phyloP scores from a whole-genome alignment of 2,888 invertebrate genomes.

The Allophyes oxyacanthae region DNA sequence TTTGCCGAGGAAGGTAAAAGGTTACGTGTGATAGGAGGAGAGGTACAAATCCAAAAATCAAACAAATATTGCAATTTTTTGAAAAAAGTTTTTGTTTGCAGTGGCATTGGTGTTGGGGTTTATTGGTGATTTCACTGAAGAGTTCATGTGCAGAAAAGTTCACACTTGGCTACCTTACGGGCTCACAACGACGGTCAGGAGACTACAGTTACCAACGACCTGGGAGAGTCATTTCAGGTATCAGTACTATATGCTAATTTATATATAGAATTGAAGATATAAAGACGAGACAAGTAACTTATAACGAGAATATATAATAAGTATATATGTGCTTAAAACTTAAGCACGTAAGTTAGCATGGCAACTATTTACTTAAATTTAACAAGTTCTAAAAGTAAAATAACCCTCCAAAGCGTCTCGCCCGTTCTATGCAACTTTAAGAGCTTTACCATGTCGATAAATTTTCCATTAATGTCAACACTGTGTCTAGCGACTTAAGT shows the following conservation, averaged over 20 bases:
- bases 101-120: conserved; percentile 77
- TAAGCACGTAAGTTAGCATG: conserved; percentile 40
- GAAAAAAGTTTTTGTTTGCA: conserved; percentile 63
- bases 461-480: conserved; percentile 62
- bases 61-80: too few species aligned
- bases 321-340: conserved; percentile 23
- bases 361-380: conserved; percentile 37
- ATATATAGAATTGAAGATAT: conserved; percentile 8
- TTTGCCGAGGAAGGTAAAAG: too few species aligned
- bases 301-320: conserved; percentile 28
- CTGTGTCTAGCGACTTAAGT: conserved; percentile 38
- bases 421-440: conserved; percentile 50
- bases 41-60: too few species aligned
- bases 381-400: conserved; percentile 34
- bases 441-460: conserved; percentile 65
- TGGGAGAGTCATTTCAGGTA: conserved; percentile 89
- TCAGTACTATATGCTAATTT: conserved; percentile 20
- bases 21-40: too few species aligned
- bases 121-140: conserved; percentile 64
- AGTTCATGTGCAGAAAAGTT: conserved; percentile 88
- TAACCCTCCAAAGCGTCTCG: conserved; percentile 38
- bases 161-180: conserved; percentile 95
- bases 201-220: conserved; percentile 95
- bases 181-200: conserved; percentile 93
- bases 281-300: conserved; percentile 25